Evolutionary conservation across 2,888 invertebrate genomes (phyloP).

Genomic region (Alitta virens): DNA sequence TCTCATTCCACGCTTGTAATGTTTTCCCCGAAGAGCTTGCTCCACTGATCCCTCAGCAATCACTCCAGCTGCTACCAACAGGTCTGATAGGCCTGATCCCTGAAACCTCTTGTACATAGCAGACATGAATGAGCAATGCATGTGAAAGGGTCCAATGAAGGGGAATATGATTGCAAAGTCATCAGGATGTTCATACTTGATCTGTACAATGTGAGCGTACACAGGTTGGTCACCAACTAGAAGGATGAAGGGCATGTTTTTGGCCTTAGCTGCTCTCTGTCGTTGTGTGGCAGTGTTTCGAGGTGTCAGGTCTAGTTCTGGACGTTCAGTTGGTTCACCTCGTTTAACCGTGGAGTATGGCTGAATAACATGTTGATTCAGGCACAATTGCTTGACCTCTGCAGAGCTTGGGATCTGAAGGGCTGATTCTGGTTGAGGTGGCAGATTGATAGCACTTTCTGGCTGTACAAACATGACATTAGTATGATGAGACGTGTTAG

Average conservation of each 20-base stretch:
- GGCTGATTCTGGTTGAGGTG: not conserved
- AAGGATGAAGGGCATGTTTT: not conserved
- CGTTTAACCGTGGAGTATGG: no score
- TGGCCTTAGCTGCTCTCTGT: not conserved
- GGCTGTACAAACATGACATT: slow-evolving; percentile 5
- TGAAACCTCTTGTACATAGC: not conserved
- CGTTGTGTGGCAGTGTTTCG: no score
- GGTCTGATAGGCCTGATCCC: not conserved
- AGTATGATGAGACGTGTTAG: not conserved
- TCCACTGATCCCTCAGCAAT: slow-evolving; percentile 3
- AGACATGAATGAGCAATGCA: not conserved
- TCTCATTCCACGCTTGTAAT: not conserved
- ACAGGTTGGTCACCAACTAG: slow-evolving; percentile 1
- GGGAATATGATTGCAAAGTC: not conserved
- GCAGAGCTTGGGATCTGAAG: not conserved
- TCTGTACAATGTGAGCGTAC: not conserved
- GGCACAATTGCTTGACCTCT: not conserved
- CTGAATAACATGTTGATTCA: not conserved
- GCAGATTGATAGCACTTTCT: not conserved
- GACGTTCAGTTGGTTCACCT: no score
- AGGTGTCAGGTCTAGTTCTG: no score
- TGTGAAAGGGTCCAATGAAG: slow-evolving; percentile 3
- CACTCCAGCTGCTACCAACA: not conserved
- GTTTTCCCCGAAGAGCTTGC: not conserved
- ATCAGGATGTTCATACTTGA: not conserved